A percentile compares a stretch with the other conserved stretches of the same genome.
Evolutionary conservation across 2,113 vertebrate genomes (phyloP).

Genomic region (Peromyscus californicus): DNA sequence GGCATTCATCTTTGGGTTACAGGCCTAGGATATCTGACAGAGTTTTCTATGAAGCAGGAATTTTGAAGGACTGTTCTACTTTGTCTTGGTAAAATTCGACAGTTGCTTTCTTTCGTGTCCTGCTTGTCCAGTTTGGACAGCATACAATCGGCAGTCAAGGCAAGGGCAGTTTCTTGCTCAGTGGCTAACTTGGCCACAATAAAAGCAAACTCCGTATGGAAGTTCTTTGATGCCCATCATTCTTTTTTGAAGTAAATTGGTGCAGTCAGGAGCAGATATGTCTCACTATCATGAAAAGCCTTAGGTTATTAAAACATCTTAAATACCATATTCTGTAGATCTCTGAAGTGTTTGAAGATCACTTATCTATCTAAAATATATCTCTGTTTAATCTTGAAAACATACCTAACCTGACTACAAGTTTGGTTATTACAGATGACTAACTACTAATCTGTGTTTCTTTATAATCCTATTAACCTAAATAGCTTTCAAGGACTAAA

Average conservation of each 20-base stretch:
- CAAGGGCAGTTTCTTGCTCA: neutral
- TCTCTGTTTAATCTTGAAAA: neutral
- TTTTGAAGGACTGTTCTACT: neutral
- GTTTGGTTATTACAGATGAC: neutral
- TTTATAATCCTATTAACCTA: neutral
- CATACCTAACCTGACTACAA: neutral
- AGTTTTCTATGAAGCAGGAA: neutral
- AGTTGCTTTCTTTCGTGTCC: neutral
- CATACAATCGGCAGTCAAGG: neutral
- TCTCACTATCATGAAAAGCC: neutral
- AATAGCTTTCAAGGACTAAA: neutral
- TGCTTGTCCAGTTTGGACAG: neutral
- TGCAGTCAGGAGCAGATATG: neutral
- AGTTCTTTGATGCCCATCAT: neutral
- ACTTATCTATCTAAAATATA: neutral
- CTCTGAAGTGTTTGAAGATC: neutral
- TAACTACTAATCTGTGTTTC: neutral
- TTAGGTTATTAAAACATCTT: neutral
- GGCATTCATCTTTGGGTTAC: neutral
- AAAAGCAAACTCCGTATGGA: neutral
- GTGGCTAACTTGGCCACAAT: neutral
- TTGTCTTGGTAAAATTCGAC: neutral
- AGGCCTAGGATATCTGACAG: neutral
- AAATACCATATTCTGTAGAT: neutral
- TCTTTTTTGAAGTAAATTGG: neutral